These are phyloP conservation scores for Tholera decimalis DNA, from an alignment of 2,888 invertebrate genomes.

Conservation along the genomic window DNA sequence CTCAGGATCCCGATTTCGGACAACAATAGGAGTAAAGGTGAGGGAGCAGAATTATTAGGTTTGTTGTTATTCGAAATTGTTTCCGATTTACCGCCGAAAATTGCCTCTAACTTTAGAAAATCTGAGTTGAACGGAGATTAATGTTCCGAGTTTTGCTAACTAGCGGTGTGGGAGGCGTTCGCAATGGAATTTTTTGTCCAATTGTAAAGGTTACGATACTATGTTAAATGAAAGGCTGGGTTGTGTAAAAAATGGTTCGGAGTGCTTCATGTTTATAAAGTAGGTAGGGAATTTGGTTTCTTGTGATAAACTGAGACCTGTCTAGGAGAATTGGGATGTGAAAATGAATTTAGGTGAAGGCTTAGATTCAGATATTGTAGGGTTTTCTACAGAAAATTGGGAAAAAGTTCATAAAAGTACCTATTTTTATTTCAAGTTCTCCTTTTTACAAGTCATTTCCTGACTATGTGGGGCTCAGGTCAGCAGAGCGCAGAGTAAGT, in stretches of 20 bases:
- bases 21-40: conserved; percentile 80
- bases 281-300: conserved; percentile 30
- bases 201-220: conserved; percentile 37
- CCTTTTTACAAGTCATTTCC: no score
- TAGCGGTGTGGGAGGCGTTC: conserved; percentile 41
- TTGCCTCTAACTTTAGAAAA: conserved; percentile 80
- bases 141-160: conserved; percentile 79
- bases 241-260: conserved; percentile 42
- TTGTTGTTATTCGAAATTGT: conserved; percentile 88
- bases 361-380: neutral
- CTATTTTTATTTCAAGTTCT: neutral
- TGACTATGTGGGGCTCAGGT: no score
- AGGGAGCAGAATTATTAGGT: conserved; percentile 83
- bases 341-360: neutral
- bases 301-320: conserved; percentile 10
- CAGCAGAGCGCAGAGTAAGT: no score
- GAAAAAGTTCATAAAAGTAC: neutral
- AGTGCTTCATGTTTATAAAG: conserved; percentile 35
- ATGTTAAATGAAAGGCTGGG: conserved; percentile 31
- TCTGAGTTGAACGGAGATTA: conserved; percentile 86
- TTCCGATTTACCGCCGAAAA: conserved; percentile 83
- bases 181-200: conserved; percentile 50
- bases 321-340: conserved; percentile 7
- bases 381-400: neutral
- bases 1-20: conserved; percentile 49